Conservation (phyloP, 1,140 invertebrate genomes). For the Anastrepha obliqua region DNA sequence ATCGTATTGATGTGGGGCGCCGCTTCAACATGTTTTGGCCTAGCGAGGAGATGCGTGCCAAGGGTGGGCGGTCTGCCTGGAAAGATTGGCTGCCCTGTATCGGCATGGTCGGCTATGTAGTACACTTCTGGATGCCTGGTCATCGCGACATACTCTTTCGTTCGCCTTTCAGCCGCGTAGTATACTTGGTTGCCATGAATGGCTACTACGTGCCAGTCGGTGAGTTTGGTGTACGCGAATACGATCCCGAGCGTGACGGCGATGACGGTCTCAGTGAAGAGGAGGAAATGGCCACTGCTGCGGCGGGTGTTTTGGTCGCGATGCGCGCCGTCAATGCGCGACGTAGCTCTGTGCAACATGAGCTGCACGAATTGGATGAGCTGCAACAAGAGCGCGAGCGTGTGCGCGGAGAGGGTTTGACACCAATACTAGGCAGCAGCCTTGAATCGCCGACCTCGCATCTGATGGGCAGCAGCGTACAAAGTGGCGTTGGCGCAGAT, state of each 20-base stretch:
- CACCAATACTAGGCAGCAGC: conserved; percentile 62
- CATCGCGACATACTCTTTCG: conserved; percentile 89
- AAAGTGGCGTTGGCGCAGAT: background rate
- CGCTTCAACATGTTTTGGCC: conserved; percentile 95
- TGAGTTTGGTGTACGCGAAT: conserved; percentile 88
- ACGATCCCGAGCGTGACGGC: conserved; percentile 67
- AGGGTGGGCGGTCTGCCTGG: conserved; percentile 91
- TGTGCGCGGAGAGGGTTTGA: conserved; percentile 59
- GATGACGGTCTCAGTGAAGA: conserved; percentile 57
- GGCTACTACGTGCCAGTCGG: conserved; percentile 95
- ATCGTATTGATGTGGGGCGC: conserved; percentile 91
- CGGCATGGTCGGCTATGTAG: conserved; percentile 93
- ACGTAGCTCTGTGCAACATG: conserved; percentile 67
- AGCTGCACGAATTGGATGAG: conserved; percentile 67
- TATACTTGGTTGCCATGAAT: conserved; percentile 93
- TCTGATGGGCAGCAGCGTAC: conserved; percentile 27
- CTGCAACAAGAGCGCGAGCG: conserved; percentile 62
- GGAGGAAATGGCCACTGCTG: conserved; percentile 64
- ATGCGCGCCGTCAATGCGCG: conserved; percentile 59
- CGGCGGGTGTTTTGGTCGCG: background rate
- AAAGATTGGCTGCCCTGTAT: conserved; percentile 90
- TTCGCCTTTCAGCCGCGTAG: conserved; percentile 92
- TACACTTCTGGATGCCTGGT: conserved; percentile 93
- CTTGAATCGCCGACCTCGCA: conserved; percentile 54
- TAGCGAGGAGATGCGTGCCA: conserved; percentile 87